Evolutionary conservation across 2,113 vertebrate genomes (phyloP).

Genomic region (Athene cunicularia): DNA sequence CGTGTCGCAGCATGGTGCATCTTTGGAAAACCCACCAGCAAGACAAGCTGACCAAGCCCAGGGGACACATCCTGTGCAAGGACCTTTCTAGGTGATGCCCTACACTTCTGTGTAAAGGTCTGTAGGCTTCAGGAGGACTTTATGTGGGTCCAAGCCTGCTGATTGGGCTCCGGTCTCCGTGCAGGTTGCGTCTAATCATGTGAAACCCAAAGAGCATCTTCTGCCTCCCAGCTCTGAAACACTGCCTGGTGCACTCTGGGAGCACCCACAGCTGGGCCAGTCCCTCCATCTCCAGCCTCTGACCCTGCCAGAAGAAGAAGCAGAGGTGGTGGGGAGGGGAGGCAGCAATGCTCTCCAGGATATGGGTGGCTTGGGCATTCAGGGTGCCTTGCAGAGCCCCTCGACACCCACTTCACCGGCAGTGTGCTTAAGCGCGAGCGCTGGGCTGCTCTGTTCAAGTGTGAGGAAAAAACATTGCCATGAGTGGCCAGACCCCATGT

Average conservation of each 20-base stretch:
- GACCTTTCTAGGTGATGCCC: background rate
- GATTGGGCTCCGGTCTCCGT: background rate
- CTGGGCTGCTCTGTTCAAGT: background rate
- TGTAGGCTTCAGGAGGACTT: background rate
- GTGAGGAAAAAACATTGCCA: background rate
- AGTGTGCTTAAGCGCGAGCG: fast-evolving
- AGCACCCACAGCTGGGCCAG: background rate
- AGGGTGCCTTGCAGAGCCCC: background rate
- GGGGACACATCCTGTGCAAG: background rate
- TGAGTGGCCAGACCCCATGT: fast-evolving
- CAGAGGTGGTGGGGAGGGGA: background rate
- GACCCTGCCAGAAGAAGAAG: background rate
- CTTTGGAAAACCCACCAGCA: background rate
- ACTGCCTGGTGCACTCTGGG: fast-evolving
- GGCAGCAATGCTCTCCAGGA: fast-evolving
- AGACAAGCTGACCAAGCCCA: background rate
- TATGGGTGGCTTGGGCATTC: background rate
- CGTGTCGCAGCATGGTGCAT: fast-evolving
- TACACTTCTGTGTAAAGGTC: background rate
- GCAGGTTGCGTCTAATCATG: background rate
- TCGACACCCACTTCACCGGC: background rate
- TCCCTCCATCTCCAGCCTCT: background rate
- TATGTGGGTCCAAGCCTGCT: background rate
- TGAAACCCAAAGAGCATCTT: background rate
- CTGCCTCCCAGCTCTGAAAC: fast-evolving